Evolutionary conservation across 1,140 invertebrate genomes (phyloP).

Genomic region (Drusus annulatus): DNA sequence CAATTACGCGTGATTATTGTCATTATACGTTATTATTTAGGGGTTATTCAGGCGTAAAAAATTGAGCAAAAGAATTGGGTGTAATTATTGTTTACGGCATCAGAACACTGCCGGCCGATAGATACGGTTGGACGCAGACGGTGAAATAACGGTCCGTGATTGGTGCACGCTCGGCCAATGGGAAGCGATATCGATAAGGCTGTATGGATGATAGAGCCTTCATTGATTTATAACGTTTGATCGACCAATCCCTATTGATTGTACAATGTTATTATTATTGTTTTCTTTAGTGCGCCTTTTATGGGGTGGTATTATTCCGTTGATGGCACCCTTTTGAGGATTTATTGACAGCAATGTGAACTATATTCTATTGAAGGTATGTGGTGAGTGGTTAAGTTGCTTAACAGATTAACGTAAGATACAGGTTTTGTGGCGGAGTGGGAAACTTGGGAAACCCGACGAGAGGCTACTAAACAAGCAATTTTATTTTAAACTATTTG

Average conservation of each 20-base stretch:
- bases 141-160: conserved; percentile 25
- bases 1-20: conserved; percentile 58
- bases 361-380: no score
- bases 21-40: conserved; percentile 59
- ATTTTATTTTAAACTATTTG: no score
- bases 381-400: no score
- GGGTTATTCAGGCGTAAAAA: conserved; percentile 52
- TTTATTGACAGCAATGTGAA: no score
- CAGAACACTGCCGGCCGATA: neutral
- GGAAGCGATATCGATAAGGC: conserved; percentile 38
- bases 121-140: conserved; percentile 17
- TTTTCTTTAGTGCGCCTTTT: no score
- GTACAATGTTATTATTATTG: no score
- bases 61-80: neutral
- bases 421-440: no score
- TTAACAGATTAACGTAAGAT: no score
- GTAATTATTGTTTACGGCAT: neutral
- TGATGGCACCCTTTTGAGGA: no score
- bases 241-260: conserved; percentile 23
- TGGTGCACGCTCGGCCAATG: conserved; percentile 52
- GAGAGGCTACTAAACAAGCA: no score
- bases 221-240: conserved; percentile 48
- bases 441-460: no score
- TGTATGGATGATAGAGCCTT: conserved; percentile 26
- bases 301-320: no score